Conservation (phyloP, 1,140 invertebrate species). For the Drosophila nikananu region DNA sequence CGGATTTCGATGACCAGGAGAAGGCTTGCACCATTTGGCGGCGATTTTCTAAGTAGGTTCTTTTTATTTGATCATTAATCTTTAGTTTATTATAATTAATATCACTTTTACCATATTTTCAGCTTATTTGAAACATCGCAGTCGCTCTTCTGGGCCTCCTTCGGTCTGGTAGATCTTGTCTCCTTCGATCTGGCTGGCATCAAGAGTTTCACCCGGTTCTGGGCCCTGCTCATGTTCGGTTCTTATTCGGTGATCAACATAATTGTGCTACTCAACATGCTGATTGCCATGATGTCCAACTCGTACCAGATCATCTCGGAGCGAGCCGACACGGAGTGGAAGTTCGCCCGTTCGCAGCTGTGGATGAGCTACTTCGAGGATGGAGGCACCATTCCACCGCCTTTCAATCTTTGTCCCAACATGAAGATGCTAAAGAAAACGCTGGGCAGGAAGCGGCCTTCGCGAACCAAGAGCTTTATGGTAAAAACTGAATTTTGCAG, state of each 20-base stretch:
- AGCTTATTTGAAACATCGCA: slow-evolving; percentile 97
- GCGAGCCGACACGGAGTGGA: slow-evolving; percentile 96
- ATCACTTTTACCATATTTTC: slow-evolving; percentile 56
- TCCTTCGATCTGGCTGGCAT: slow-evolving; percentile 94
- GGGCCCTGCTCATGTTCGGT: slow-evolving; percentile 95
- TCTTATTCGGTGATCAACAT: slow-evolving; percentile 96
- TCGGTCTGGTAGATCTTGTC: slow-evolving; percentile 95
- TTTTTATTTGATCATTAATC: neutral
- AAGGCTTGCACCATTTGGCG: slow-evolving; percentile 94
- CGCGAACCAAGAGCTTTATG: slow-evolving; percentile 87
- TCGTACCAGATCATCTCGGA: slow-evolving; percentile 97
- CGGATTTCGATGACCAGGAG: slow-evolving; percentile 92
- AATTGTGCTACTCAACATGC: slow-evolving; percentile 96
- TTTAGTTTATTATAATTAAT: slow-evolving; percentile 3
- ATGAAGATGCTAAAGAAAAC: slow-evolving; percentile 86
- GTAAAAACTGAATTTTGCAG: slow-evolving; percentile 69
- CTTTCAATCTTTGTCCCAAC: slow-evolving; percentile 95
- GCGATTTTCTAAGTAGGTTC: slow-evolving; percentile 92
- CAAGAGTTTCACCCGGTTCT: slow-evolving; percentile 95
- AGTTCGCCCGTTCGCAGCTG: slow-evolving; percentile 94
- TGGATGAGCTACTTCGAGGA: slow-evolving; percentile 98
- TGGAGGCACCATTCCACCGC: slow-evolving; percentile 93
- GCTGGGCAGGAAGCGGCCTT: slow-evolving; percentile 81
- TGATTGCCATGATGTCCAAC: slow-evolving; percentile 99
- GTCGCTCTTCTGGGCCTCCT: slow-evolving; percentile 97